These are phyloP conservation scores for Sesia apiformis DNA, from an alignment of 2,888 invertebrate species.

Conservation along the genomic window DNA sequence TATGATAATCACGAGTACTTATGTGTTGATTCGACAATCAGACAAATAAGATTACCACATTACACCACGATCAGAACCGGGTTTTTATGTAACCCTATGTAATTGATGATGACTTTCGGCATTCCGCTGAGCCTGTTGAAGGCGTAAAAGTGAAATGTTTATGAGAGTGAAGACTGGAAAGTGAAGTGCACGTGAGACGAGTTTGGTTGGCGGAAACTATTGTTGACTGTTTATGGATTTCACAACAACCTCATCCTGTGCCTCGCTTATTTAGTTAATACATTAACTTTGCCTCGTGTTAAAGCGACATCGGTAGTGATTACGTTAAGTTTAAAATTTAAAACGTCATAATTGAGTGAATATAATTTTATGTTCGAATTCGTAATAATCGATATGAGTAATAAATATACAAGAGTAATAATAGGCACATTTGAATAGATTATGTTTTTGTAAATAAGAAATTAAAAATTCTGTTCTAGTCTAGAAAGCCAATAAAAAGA, in stretches of 20 bases:
- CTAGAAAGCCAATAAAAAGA: no score
- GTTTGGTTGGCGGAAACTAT: slow-evolving; percentile 22
- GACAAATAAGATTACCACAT: no score
- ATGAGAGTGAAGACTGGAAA: slow-evolving; percentile 37
- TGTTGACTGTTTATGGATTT: slow-evolving; percentile 23
- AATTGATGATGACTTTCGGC: slow-evolving; percentile 29
- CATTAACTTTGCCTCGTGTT: not conserved
- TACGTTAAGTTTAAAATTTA: not conserved
- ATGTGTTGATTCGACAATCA: no score
- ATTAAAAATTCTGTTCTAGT: no score
- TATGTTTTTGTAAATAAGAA: no score
- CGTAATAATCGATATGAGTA: no score
- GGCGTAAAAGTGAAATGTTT: slow-evolving; percentile 41
- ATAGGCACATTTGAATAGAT: no score
- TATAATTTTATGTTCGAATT: no score
- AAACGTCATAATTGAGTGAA: no score
- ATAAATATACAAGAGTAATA: no score
- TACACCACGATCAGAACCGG: slow-evolving; percentile 14
- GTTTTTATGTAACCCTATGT: slow-evolving; percentile 29
- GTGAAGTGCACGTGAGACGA: slow-evolving; percentile 18
- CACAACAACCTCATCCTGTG: slow-evolving; percentile 22
- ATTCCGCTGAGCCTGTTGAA: slow-evolving; percentile 7
- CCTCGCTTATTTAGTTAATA: slow-evolving; percentile 2
- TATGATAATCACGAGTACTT: no score
- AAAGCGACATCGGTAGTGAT: not conserved